Evolutionary conservation across 1,140 invertebrate species (phyloP).

Genomic region (Drosophila novamexicana): DNA sequence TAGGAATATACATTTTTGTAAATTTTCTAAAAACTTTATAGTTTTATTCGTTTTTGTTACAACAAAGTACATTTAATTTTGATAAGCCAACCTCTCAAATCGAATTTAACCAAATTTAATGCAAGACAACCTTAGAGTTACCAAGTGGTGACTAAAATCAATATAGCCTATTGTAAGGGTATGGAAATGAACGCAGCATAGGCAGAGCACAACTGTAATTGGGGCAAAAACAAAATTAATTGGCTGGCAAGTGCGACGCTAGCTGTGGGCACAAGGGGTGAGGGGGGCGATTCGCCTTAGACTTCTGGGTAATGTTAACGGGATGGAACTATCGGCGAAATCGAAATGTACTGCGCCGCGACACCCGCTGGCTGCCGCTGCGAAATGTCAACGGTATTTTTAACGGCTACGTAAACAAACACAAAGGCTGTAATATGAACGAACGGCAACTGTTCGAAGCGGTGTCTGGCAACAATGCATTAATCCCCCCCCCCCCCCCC

Average conservation of each 20-base stretch:
- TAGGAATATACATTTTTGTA: no score
- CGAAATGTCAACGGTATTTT: slow-evolving; percentile 78
- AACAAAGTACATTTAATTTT: no score
- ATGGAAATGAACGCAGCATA: slow-evolving; percentile 64
- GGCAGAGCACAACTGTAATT: slow-evolving; percentile 63
- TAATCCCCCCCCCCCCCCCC: not conserved
- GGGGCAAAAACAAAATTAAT: slow-evolving; percentile 72
- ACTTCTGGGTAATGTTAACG: slow-evolving; percentile 30
- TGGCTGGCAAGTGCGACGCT: slow-evolving; percentile 68
- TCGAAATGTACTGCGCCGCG: slow-evolving; percentile 8
- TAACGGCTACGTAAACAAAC: slow-evolving; percentile 59
- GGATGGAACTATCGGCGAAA: slow-evolving; percentile 35
- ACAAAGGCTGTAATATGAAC: slow-evolving; percentile 35
- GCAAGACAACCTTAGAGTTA: no score
- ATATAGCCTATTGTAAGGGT: slow-evolving; percentile 22
- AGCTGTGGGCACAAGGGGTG: slow-evolving; percentile 20
- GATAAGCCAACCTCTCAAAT: no score
- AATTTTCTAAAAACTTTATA: no score
- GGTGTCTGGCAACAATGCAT: slow-evolving; percentile 24
- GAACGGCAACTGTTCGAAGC: not conserved
- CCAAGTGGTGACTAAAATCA: not conserved
- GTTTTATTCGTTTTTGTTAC: no score
- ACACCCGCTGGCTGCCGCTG: slow-evolving; percentile 16
- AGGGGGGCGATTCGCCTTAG: slow-evolving; percentile 18
- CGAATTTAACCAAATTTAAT: no score